Evolutionary conservation across 1,140 invertebrate species (phyloP).

Genomic region (Homarus americanus): DNA sequence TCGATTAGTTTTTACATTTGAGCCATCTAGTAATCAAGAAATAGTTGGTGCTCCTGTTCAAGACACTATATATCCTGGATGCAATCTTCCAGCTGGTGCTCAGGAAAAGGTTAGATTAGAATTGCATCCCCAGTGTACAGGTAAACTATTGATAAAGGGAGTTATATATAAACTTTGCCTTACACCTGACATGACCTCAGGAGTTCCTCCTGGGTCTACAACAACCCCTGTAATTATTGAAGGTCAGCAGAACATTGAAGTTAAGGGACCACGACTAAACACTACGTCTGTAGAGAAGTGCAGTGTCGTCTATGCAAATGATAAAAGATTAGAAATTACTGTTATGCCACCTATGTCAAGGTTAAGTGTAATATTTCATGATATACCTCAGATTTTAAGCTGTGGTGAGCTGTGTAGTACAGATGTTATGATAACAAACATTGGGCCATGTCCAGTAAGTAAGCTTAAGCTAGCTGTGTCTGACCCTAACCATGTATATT

Average conservation of each 20-base stretch:
- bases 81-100: constrained; percentile 66
- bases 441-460: constrained; percentile 60
- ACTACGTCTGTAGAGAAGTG: constrained; percentile 78
- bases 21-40: constrained; percentile 78
- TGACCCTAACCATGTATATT: constrained; percentile 65
- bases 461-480: constrained; percentile 63
- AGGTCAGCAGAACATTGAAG: constrained; percentile 79
- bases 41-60: constrained; percentile 45
- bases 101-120: constrained; percentile 60
- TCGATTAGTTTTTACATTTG: constrained; percentile 88
- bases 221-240: constrained; percentile 69
- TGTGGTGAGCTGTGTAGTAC: constrained; percentile 63
- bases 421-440: constrained; percentile 64
- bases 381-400: constrained; percentile 56
- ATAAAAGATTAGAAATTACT: constrained; percentile 79
- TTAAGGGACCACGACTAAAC: constrained; percentile 79
- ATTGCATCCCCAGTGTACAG: constrained; percentile 33
- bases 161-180: constrained; percentile 74
- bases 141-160: constrained; percentile 76
- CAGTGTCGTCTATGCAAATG: constrained; percentile 78
- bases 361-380: constrained; percentile 77
- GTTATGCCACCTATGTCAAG: constrained; percentile 79
- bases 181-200: constrained; percentile 74
- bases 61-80: constrained; percentile 49
- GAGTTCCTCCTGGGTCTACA: constrained; percentile 8